Evolutionary conservation across 2,797 vertebrate species (phyloP).

Genomic region (Gymnoscopelus braueri): DNA sequence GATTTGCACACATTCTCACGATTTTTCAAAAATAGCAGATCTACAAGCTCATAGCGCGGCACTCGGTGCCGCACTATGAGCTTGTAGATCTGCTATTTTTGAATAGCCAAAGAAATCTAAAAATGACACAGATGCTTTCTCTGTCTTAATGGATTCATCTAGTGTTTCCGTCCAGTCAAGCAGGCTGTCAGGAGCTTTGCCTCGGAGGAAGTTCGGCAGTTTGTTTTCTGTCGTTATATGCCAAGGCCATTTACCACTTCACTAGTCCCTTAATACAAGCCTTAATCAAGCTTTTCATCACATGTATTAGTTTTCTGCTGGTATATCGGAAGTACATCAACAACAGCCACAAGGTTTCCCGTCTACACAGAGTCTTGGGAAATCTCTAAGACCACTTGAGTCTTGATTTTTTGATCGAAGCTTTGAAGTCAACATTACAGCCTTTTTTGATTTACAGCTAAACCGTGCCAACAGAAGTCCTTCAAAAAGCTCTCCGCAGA

Average conservation of each 20-base stretch:
- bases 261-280: constrained; percentile 44
- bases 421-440: constrained; percentile 53
- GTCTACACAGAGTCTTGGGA: constrained; percentile 35
- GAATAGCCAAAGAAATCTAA: no score
- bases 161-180: constrained; percentile 51
- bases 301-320: constrained; percentile 28
- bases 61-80: no score
- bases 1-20: no score
- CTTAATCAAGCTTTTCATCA: constrained; percentile 45
- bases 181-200: constrained; percentile 30
- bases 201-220: constrained; percentile 30
- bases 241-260: constrained; percentile 48
- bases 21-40: no score
- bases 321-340: constrained; percentile 17
- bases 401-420: constrained; percentile 44
- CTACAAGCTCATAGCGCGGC: no score
- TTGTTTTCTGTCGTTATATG: constrained; percentile 36
- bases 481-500: constrained; percentile 34
- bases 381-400: constrained; percentile 19
- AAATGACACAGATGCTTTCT: no score
- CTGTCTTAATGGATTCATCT: no score
- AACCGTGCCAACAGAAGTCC: constrained; percentile 43
- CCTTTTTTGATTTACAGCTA: constrained; percentile 45
- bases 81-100: no score
- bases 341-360: constrained; percentile 9